phyloP scores from a whole-genome alignment of 2,797 vertebrate genomes.

The Siniperca undulata region DNA sequence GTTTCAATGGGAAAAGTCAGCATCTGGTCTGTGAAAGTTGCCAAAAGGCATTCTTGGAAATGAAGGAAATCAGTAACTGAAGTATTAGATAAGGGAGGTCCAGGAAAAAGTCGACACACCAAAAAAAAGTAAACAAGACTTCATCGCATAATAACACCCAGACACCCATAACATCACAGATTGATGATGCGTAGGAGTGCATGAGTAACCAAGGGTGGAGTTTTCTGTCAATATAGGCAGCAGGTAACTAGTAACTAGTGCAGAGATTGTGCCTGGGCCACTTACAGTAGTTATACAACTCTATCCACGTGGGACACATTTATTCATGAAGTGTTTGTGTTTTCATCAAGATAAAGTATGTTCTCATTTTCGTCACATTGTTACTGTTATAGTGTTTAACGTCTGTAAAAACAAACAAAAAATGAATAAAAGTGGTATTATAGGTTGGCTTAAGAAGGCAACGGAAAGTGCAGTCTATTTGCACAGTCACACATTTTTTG shows the following conservation, averaged over 20 bases:
- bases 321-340: background rate
- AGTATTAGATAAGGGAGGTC: constrained; percentile 18
- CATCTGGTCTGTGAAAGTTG: constrained; percentile 61
- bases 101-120: constrained; percentile 19
- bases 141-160: constrained; percentile 27
- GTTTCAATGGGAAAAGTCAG: constrained; percentile 52
- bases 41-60: constrained; percentile 64
- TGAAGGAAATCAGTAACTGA: constrained; percentile 37
- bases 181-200: constrained; percentile 20
- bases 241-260: background rate
- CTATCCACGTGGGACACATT: background rate
- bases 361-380: background rate
- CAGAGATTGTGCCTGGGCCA: background rate
- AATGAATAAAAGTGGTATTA: constrained; percentile 26
- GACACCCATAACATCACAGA: background rate
- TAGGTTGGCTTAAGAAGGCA: background rate
- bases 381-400: background rate
- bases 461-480: background rate
- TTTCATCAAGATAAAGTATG: background rate
- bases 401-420: background rate
- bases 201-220: constrained; percentile 1
- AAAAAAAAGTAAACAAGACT: constrained; percentile 43
- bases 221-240: constrained; percentile 2
- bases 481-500: background rate
- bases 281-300: background rate